Conservation (phyloP, 37 sponge, comb jelly and placozoan genomes). For the Ianthella basta region DNA sequence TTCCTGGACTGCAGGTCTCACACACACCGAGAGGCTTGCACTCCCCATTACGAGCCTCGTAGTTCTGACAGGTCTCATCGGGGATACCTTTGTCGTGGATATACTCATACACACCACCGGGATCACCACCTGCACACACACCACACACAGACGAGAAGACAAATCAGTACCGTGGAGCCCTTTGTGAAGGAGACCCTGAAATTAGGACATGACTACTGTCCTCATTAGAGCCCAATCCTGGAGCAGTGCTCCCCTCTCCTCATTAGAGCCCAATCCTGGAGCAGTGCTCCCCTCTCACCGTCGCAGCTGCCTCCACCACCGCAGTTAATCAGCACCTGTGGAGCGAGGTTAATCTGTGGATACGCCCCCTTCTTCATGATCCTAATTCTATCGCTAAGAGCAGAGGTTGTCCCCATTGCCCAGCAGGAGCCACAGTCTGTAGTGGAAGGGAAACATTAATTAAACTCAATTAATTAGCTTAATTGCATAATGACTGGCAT, state of each 20-base stretch:
- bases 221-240: too few species aligned
- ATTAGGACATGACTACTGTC: too few species aligned
- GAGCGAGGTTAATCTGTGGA: slow-evolving; percentile 68
- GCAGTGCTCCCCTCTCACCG: too few species aligned
- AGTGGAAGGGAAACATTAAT: background rate
- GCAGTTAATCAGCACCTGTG: slow-evolving; percentile 86
- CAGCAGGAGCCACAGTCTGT: slow-evolving; percentile 89
- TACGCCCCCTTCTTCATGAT: slow-evolving; percentile 68
- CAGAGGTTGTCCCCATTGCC: slow-evolving; percentile 84
- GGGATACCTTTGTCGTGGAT: slow-evolving; percentile 77
- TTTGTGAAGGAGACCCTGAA: too few species aligned
- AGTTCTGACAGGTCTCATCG: slow-evolving; percentile 89
- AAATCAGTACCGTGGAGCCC: background rate
- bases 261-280: too few species aligned
- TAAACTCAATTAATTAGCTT: too few species aligned
- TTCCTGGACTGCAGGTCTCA: slow-evolving; percentile 60
- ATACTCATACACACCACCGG: slow-evolving; percentile 82
- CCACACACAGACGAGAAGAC: background rate
- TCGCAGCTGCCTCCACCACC: slow-evolving; percentile 75
- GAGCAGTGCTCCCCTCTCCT: too few species aligned
- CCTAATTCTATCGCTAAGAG: slow-evolving; percentile 76
- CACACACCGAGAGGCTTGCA: slow-evolving; percentile 76
- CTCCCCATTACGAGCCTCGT: slow-evolving; percentile 64
- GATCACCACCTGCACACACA: slow-evolving; percentile 62
- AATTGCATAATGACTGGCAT: too few species aligned